Conservation (phyloP, 1,140 invertebrate species). For the Leucophenga varia region DNA sequence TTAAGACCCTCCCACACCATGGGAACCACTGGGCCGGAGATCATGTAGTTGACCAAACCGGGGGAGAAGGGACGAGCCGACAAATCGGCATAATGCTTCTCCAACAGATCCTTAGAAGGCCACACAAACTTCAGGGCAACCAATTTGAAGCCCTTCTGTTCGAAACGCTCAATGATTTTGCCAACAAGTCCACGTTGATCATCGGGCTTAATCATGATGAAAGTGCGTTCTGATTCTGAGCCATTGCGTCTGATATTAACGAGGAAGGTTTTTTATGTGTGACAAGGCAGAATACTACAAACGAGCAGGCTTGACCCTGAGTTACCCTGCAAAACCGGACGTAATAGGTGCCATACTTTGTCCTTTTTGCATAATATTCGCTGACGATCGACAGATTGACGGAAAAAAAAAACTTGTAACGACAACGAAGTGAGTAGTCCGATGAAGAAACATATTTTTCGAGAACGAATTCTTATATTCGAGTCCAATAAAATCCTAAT, state of each 20-base stretch:
- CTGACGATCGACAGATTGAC: too few species aligned
- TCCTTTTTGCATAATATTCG: too few species aligned
- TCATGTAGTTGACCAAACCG: slow-evolving; percentile 92
- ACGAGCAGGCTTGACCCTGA: too few species aligned
- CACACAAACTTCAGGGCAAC: slow-evolving; percentile 90
- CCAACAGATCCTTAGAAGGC: slow-evolving; percentile 73
- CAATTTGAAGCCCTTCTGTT: slow-evolving; percentile 94
- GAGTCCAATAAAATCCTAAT: too few species aligned
- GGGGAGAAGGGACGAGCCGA: slow-evolving; percentile 86
- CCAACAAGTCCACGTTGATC: slow-evolving; percentile 92
- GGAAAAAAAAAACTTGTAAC: too few species aligned
- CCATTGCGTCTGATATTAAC: slow-evolving; percentile 63
- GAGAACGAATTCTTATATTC: too few species aligned
- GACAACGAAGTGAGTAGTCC: too few species aligned
- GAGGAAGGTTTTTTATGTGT: too few species aligned
- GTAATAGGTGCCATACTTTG: too few species aligned
- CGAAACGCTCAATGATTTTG: slow-evolving; percentile 91
- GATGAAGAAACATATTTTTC: too few species aligned
- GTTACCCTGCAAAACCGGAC: too few species aligned
- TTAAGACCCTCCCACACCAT: slow-evolving; percentile 97
- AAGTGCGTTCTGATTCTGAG: slow-evolving; percentile 83
- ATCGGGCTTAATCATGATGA: slow-evolving; percentile 97
- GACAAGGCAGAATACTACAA: too few species aligned
- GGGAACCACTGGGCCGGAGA: slow-evolving; percentile 90
- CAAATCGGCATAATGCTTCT: slow-evolving; percentile 89